Percentiles rank a stretch among this genome's conserved stretches.
Conservation (phyloP, 2,113 vertebrate species). For the Phoxinus phoxinus region DNA sequence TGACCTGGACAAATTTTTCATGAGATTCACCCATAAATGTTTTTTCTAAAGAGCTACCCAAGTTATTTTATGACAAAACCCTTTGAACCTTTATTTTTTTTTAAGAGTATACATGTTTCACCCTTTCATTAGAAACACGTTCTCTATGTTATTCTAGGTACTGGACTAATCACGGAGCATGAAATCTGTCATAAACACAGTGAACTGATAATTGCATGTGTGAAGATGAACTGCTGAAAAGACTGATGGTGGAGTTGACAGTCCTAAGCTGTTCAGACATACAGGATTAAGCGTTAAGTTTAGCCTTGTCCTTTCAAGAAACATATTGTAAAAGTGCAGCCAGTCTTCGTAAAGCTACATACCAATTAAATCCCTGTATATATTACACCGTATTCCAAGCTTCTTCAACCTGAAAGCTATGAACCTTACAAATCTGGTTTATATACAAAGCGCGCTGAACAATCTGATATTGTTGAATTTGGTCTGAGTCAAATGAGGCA, state of each 20-base stretch:
- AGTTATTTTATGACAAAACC: not conserved
- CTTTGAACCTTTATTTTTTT: slow-evolving; percentile 11
- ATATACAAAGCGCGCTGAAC: not conserved
- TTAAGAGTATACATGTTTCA: not conserved
- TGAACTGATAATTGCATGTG: not conserved
- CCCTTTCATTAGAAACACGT: not conserved
- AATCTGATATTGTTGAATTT: not conserved
- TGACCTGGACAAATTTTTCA: not conserved
- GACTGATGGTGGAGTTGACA: not conserved
- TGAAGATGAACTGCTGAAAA: slow-evolving; percentile 7
- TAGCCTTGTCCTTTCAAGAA: not conserved
- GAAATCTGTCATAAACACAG: not conserved
- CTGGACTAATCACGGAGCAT: not conserved
- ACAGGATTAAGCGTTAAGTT: slow-evolving; percentile 16
- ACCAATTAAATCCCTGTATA: slow-evolving; percentile 1
- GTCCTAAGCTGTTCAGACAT: slow-evolving; percentile 1
- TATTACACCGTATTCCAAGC: slow-evolving; percentile 8
- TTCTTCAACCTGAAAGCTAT: too few species aligned
- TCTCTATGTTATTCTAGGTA: not conserved
- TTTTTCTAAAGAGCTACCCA: not conserved
- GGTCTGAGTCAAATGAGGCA: slow-evolving; percentile 12
- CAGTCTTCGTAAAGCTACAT: slow-evolving; percentile 3
- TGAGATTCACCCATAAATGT: not conserved
- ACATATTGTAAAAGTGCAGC: slow-evolving; percentile 13
- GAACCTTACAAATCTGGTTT: not conserved